Conservation (phyloP, 2,113 vertebrate species). For the Patagioenas fasciata region DNA sequence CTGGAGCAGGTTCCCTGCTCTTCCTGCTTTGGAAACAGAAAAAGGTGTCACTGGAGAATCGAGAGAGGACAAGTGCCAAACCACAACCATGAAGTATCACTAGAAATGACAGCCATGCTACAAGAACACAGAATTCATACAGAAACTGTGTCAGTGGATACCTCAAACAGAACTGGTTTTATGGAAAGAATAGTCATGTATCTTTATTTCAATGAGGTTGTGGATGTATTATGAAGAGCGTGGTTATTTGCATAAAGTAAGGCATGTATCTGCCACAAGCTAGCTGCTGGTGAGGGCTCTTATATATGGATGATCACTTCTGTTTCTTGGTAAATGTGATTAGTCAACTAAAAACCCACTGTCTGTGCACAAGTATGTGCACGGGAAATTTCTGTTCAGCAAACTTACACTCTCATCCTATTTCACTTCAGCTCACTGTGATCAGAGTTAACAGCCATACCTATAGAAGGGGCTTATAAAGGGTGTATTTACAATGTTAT, state of each 20-base stretch:
- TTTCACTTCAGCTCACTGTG: neutral
- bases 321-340: neutral
- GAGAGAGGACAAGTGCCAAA: neutral
- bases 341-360: neutral
- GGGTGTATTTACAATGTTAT: neutral
- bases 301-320: neutral
- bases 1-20: neutral
- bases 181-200: accelerated
- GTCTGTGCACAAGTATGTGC: neutral
- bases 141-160: neutral
- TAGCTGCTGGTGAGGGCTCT: neutral
- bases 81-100: neutral
- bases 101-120: neutral
- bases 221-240: accelerated
- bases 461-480: neutral
- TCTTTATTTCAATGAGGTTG: neutral
- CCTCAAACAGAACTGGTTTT: neutral
- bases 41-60: neutral
- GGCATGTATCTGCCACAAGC: neutral
- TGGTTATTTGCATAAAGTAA: neutral
- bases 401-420: neutral
- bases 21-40: neutral
- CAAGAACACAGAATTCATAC: neutral
- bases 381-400: neutral
- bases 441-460: neutral